phyloP scores from a whole-genome alignment of 2,888 invertebrate genomes.

The Seira sanloemensis region DNA sequence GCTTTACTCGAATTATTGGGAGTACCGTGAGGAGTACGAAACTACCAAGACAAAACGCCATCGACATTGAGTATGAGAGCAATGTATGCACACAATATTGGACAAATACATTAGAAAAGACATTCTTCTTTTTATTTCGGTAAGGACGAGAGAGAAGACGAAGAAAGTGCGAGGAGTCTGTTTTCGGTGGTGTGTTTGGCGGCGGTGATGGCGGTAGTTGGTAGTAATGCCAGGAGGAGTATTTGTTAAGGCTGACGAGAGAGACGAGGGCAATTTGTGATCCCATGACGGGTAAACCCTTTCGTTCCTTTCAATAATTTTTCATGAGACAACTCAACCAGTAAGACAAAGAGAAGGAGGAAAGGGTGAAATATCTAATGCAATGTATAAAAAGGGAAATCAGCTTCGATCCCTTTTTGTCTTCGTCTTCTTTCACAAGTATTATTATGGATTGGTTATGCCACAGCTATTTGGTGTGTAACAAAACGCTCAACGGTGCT shows the following conservation, averaged over 20 bases:
- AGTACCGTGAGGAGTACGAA: not conserved
- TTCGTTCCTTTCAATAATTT: conserved; percentile 64
- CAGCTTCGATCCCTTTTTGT: conserved; percentile 42
- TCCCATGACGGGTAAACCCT: conserved; percentile 64
- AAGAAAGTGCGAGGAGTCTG: no score
- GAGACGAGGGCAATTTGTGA: conserved; percentile 61
- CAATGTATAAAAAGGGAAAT: conserved; percentile 34
- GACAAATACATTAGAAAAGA: conserved; percentile 42
- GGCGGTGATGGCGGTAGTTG: conserved; percentile 18
- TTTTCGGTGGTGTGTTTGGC: conserved; percentile 17
- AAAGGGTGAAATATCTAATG: conserved; percentile 52
- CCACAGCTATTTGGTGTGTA: conserved; percentile 11
- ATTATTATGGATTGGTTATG: conserved; percentile 34
- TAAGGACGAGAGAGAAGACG: not conserved
- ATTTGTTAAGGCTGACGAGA: conserved; percentile 47
- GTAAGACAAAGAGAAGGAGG: conserved; percentile 56
- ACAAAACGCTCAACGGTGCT: conserved; percentile 19
- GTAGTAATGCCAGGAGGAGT: conserved; percentile 52
- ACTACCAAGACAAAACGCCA: conserved; percentile 5
- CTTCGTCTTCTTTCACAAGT: conserved; percentile 7
- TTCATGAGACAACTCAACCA: conserved; percentile 65
- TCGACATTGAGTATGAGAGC: not conserved
- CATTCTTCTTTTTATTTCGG: conserved; percentile 39
- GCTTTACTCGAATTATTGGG: conserved; percentile 39
- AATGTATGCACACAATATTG: conserved; percentile 37